Conservation (phyloP, 2,888 invertebrate species). For the Hesperia comma region DNA sequence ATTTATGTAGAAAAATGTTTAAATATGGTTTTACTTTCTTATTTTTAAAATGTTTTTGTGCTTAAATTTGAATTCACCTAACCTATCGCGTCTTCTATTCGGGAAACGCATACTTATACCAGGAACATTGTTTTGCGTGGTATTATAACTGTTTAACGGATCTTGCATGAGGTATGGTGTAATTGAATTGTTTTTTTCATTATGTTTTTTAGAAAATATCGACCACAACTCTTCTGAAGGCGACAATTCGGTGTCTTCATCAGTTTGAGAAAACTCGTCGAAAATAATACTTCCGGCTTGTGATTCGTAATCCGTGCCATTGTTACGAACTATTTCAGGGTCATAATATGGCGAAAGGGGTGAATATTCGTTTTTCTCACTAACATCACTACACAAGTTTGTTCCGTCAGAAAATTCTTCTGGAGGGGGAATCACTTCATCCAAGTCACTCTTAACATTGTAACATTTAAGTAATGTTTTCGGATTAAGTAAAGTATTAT, state of each 20-base stretch:
- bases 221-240: constrained; percentile 62
- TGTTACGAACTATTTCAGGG: background rate
- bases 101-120: constrained; percentile 27
- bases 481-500: constrained; percentile 67
- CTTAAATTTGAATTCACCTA: constrained; percentile 60
- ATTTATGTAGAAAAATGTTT: too few species aligned
- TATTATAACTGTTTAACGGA: constrained; percentile 37
- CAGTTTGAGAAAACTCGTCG: background rate
- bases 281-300: background rate
- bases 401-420: constrained; percentile 54
- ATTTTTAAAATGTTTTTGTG: constrained; percentile 53
- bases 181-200: constrained; percentile 4
- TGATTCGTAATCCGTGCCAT: background rate
- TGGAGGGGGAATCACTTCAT: constrained; percentile 65
- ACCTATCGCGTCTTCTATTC: constrained; percentile 42
- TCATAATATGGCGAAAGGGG: constrained; percentile 38
- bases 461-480: constrained; percentile 62
- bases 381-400: background rate
- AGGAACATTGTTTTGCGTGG: constrained; percentile 45
- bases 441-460: constrained; percentile 46
- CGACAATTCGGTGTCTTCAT: constrained; percentile 39
- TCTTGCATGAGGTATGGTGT: background rate
- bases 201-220: constrained; percentile 51
- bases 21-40: constrained; percentile 42
- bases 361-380: constrained; percentile 34